A percentile compares a stretch with the other conserved stretches of the same genome.
Conservation (phyloP, 2,113 vertebrate genomes). For the Caranx melampygus region DNA sequence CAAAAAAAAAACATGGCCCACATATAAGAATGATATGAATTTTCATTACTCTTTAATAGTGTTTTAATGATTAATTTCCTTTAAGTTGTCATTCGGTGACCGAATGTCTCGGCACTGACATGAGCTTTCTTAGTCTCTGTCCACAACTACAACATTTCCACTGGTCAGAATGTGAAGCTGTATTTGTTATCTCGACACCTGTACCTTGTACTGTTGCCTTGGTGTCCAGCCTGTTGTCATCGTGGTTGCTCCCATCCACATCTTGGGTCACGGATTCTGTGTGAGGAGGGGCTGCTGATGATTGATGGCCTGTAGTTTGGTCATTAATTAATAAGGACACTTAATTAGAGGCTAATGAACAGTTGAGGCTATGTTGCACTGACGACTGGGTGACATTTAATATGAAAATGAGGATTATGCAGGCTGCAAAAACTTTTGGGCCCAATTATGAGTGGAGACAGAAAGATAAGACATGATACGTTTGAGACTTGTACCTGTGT, state of each 20-base stretch:
- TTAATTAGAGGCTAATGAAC: constrained; percentile 75
- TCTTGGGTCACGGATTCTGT: constrained; percentile 96
- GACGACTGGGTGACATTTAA: constrained; percentile 67
- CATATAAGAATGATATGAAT: background rate
- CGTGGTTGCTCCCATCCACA: constrained; percentile 92
- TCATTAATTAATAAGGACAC: constrained; percentile 78
- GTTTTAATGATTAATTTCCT: background rate
- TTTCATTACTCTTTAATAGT: background rate
- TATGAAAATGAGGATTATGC: constrained; percentile 57
- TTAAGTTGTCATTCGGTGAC: background rate
- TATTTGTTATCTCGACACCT: constrained; percentile 83
- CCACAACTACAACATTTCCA: background rate
- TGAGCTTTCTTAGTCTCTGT: background rate
- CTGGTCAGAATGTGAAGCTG: background rate
- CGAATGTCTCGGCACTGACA: constrained; percentile 10
- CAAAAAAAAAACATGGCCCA: background rate
- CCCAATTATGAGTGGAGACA: constrained; percentile 5
- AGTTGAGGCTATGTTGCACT: constrained; percentile 51
- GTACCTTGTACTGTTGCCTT: constrained; percentile 99
- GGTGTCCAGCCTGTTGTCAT: constrained; percentile 93
- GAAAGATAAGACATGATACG: constrained; percentile 13
- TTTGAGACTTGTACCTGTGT: constrained; percentile 62
- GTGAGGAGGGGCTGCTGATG: constrained; percentile 86
- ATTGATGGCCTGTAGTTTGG: constrained; percentile 76
- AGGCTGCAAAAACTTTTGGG: background rate